Evolutionary conservation across 1,140 invertebrate genomes (phyloP), one percentile per base, ranked within the genome.

Genomic region (Epicauta chinensis): DNA sequence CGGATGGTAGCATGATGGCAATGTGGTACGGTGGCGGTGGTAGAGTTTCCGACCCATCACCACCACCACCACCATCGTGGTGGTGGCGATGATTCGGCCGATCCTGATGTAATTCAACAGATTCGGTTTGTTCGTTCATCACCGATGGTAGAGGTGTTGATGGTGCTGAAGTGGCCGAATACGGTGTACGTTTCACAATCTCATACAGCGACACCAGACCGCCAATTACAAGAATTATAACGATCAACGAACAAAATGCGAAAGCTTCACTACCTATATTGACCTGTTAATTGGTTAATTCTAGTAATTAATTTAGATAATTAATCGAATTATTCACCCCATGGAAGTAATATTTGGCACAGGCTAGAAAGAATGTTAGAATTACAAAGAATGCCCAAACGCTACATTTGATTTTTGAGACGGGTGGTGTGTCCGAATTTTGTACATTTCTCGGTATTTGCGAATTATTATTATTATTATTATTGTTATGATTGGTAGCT

Each of bases 21-120:
- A 83, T 81, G 65, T 83, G 80, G 71, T 83, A 83, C 3, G 82
- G 82, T 6, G 82, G 81, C 12, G 81, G 81, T 0, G 63, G 60
- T 38, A 63, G 23, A 5, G 23, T 31, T 9, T 12, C 16, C 40
- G 23, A 53, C 35, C 30, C 30, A n/a, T 16, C 38, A 23, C 5
- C 17, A 39, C 38, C 36, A n/a, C 16, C 44, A 35, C 5, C 17
- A 39, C 10, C 10, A 38, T 32, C 6, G 10, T 15, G 16, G 30
- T 29, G 16, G 16, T 31, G 13, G 50, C 16, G 23, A 13, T 17
- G 6, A 12, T 16, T 23, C 9, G 16, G 17, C 4, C 1, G 9
- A 16, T 11, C 7, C 9, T 10, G 11, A 11, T n/a, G 10, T 43
- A 3, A 5, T 10, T 15, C 17, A 29, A 29, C 11, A 7, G 5